Conservation (phyloP, 2,888 invertebrate species). For the Eristalis pertinax region DNA sequence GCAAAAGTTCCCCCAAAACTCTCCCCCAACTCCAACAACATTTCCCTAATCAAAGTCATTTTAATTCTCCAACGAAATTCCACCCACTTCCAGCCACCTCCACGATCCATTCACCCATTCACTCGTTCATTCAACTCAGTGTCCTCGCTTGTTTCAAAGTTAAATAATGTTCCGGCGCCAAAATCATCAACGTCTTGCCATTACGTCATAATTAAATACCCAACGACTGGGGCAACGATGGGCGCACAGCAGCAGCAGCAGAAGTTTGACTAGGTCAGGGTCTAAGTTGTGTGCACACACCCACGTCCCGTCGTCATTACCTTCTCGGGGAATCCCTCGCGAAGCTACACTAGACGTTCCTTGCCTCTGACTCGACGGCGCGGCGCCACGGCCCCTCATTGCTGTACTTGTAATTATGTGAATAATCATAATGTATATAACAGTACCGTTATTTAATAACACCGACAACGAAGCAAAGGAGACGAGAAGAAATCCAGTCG, state of each 20-base stretch:
- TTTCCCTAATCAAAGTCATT: not conserved
- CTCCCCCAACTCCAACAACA: too few species aligned
- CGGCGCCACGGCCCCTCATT: slow-evolving; percentile 43
- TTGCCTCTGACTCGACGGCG: slow-evolving; percentile 2
- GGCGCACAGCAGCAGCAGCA: slow-evolving; percentile 3
- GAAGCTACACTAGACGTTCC: slow-evolving; percentile 50
- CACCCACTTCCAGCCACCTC: not conserved
- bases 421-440: slow-evolving; percentile 70
- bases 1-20: too few species aligned
- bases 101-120: not conserved
- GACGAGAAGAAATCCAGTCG: not conserved
- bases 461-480: not conserved
- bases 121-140: not conserved
- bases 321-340: slow-evolving; percentile 56
- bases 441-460: slow-evolving; percentile 51
- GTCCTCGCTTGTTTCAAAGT: not conserved
- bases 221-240: not conserved
- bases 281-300: not conserved
- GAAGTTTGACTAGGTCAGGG: slow-evolving; percentile 73
- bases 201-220: slow-evolving; percentile 73
- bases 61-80: not conserved
- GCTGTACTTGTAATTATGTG: slow-evolving; percentile 66
- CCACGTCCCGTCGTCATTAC: slow-evolving; percentile 31
- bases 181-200: slow-evolving; percentile 37
- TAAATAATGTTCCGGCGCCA: slow-evolving; percentile 32